Percentiles rank a stretch among this genome's conserved stretches.
These are phyloP conservation scores for Malthinus flaveolus DNA, from an alignment of 2,888 invertebrate species.

Conservation along the genomic window DNA sequence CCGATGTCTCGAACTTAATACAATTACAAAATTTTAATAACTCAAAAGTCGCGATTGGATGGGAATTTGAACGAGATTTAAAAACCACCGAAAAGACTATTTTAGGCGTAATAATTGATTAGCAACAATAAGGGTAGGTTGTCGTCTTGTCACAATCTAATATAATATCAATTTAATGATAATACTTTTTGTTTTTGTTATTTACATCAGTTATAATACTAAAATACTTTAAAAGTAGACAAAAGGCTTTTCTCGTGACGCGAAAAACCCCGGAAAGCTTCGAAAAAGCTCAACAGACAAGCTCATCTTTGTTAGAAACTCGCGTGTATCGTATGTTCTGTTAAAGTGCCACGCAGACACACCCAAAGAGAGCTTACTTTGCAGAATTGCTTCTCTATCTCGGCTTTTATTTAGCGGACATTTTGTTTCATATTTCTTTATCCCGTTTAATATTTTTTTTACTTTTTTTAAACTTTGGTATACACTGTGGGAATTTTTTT, in stretches of 20 bases:
- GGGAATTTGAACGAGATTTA: no score
- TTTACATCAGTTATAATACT: slow-evolving; percentile 29
- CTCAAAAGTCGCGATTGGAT: no score
- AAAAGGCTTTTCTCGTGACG: slow-evolving; percentile 34
- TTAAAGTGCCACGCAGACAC: slow-evolving; percentile 45
- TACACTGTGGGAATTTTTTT: no score
- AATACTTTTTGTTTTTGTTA: not conserved
- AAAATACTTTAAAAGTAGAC: slow-evolving; percentile 33
- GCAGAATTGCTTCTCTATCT: slow-evolving; percentile 45
- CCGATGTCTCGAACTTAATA: no score
- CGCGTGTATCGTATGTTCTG: slow-evolving; percentile 41
- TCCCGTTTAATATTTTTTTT: not conserved
- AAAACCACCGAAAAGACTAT: no score
- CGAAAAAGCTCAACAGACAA: slow-evolving; percentile 37
- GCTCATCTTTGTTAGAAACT: slow-evolving; percentile 38
- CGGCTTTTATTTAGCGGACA: slow-evolving; percentile 37
- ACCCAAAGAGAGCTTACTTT: slow-evolving; percentile 45
- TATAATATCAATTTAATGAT: no score
- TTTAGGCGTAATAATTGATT: no score
- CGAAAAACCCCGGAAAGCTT: slow-evolving; percentile 33
- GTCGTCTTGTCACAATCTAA: no score
- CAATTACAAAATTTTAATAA: no score
- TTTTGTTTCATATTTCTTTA: slow-evolving; percentile 38
- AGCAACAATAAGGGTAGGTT: no score
- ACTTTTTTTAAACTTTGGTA: no score